Base-by-base conservation (phyloP, 2,113 vertebrate genomes). In the Sisor rabdophorus region DNA sequence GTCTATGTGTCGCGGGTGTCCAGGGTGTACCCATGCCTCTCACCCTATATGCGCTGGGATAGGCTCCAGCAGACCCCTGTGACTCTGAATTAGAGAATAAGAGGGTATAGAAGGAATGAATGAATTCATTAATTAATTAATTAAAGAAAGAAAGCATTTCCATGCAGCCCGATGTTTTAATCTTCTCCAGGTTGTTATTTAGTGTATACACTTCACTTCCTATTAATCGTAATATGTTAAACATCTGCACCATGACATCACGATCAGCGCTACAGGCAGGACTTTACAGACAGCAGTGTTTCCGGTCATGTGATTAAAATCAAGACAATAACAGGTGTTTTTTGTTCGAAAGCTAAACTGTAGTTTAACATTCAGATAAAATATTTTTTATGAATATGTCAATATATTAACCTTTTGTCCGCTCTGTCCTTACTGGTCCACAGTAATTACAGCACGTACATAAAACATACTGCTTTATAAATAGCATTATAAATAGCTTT, bases 301-400 rank as follows among this genome's bases (percentile, higher is more conserved):
- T 65, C 63, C 63, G n/a, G 63, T 65, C 63, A 65, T 16, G 63
- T 47, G 63, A 65, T 40, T 44, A 22, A 64, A 44, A 36, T 64
- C 36, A 64, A 44, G 13, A 65, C 63, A 24, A 47, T 47, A 65
- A 65, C 40, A 65, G 63, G 63, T 65, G 63, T 13, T 13, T 32
- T n/a, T 1, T 19, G 19, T 40, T 11, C 40, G 11, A 63, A 63
- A 63, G 11, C 17, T 63, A 15, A n/a, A 44, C 5, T 44, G 20
- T 22, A n/a, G 20, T 64, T n/a, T n/a, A 64, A 64, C 28, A 12
- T 36, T 26, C 4, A n/a, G 2, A 26, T 52, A 52, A 52, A 8
- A 52, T 17, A 8, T 16, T 2, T 16, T 52, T n/a, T n/a, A n/a
- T n/a, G n/a, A n/a, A n/a, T n/a, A n/a, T n/a, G n/a, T n/a, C n/a